Conservation (phyloP, 2,888 invertebrate species). For the Leptogaster cylindrica region DNA sequence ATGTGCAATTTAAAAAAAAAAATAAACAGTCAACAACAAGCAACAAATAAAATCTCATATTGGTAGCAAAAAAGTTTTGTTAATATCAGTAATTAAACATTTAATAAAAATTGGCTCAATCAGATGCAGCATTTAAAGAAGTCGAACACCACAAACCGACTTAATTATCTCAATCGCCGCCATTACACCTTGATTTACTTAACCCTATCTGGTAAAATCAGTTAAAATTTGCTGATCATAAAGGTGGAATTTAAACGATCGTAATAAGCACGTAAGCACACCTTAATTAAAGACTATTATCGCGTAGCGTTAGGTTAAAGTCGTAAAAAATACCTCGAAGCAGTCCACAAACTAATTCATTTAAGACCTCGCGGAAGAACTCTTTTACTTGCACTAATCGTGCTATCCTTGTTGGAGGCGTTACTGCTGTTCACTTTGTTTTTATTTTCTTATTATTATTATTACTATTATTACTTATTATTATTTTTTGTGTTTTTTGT, state of each 20-base stretch:
- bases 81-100: no score
- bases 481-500: no score
- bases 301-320: not conserved
- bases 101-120: no score
- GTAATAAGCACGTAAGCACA: conserved; percentile 35
- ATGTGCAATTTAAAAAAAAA: no score
- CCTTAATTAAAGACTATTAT: conserved; percentile 33
- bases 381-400: not conserved
- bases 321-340: conserved; percentile 1
- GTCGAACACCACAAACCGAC: no score
- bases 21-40: no score
- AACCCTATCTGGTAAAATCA: conserved; percentile 11
- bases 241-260: conserved; percentile 21
- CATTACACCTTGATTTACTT: conserved; percentile 31
- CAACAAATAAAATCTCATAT: no score
- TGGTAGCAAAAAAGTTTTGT: no score
- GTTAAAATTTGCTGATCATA: conserved; percentile 29
- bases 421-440: not conserved
- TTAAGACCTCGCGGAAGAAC: not conserved
- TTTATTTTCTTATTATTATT: not conserved
- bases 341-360: conserved; percentile 22
- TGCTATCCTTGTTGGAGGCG: not conserved
- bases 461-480: not conserved
- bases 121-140: no score
- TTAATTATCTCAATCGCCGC: conserved; percentile 22